Evolutionary conservation across 1,140 invertebrate genomes (phyloP).

Genomic region (Drosophila persimilis): DNA sequence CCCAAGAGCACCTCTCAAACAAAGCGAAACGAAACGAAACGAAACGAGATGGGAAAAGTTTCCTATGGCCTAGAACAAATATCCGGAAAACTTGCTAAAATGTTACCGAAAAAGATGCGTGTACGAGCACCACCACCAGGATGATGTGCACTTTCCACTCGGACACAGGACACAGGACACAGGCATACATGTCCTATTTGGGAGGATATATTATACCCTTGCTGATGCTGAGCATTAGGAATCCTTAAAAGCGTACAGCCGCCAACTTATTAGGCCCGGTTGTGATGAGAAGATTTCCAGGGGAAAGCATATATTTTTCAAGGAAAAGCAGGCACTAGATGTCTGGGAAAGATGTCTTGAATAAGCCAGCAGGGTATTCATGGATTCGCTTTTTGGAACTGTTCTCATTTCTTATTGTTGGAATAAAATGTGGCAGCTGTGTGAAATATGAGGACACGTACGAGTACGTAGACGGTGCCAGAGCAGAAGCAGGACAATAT

Average conservation of each 20-base stretch:
- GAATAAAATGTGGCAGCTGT: slow-evolving; percentile 67
- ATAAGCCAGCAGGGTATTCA: slow-evolving; percentile 7
- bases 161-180: no score
- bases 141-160: slow-evolving; percentile 14
- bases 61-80: slow-evolving; percentile 7
- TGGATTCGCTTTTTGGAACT: neutral
- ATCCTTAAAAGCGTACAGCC: neutral
- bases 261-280: neutral
- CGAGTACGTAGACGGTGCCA: neutral
- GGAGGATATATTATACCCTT: no score
- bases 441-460: slow-evolving; percentile 70
- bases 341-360: no score
- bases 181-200: no score
- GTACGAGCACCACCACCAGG: neutral
- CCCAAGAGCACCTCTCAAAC: slow-evolving; percentile 2
- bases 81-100: slow-evolving; percentile 20
- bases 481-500: slow-evolving; percentile 33
- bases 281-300: no score
- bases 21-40: neutral
- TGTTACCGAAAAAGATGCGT: neutral
- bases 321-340: no score
- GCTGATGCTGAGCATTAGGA: no score
- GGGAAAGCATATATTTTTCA: no score
- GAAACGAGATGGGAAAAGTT: slow-evolving; percentile 27
- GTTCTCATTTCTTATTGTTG: slow-evolving; percentile 26